A percentile compares a stretch with the other conserved stretches of the same genome.
These are phyloP conservation scores for Tragelaphus scriptus DNA, from an alignment of 2,113 vertebrate genomes.

Conservation along the genomic window DNA sequence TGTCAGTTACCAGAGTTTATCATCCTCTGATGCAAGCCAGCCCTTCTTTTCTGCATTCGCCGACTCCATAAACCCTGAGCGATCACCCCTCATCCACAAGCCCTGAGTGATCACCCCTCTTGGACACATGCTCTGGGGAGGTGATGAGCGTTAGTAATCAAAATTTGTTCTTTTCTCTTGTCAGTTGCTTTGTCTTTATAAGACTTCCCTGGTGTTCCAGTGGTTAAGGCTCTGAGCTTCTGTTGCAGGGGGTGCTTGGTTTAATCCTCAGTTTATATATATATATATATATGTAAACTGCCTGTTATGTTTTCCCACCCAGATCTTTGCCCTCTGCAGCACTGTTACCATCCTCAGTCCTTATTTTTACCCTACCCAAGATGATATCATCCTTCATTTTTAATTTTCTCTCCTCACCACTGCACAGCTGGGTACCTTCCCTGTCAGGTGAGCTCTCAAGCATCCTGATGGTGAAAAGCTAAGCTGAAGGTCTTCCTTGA, in stretches of 20 bases:
- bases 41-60: neutral
- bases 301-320: fast-evolving
- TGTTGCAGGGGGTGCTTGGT: neutral
- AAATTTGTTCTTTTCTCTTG: neutral
- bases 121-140: neutral
- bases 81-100: neutral
- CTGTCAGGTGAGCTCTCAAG: neutral
- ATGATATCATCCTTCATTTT: fast-evolving
- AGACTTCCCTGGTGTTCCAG: neutral
- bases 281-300: too few species aligned
- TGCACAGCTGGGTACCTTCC: neutral
- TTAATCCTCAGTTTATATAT: neutral
- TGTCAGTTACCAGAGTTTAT: fast-evolving
- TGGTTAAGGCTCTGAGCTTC: neutral
- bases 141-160: neutral
- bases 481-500: neutral
- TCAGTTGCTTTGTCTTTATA: neutral
- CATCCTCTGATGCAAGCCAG: too few species aligned
- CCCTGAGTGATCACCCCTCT: neutral
- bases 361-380: fast-evolving
- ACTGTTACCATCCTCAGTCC: fast-evolving
- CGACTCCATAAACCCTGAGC: neutral
- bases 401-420: neutral
- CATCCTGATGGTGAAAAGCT: neutral
- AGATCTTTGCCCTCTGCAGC: neutral